A percentile compares a stretch with the other conserved stretches of the same genome.
These are phyloP conservation scores for Camponotus floridanus DNA, from an alignment of 1,140 invertebrate species.

Conservation along the genomic window DNA sequence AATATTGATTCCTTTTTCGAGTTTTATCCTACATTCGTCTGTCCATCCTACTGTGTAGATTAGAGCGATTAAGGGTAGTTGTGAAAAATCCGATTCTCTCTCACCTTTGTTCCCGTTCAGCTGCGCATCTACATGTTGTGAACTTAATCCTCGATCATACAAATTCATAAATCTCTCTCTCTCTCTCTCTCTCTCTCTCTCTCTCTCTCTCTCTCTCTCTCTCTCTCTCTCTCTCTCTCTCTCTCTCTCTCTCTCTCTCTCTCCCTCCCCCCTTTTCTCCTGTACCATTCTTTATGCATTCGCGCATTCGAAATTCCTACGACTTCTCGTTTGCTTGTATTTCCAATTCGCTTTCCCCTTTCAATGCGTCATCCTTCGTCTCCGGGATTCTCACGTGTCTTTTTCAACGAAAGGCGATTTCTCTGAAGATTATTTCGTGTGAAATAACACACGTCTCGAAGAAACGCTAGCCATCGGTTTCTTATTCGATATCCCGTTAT, in stretches of 20 bases:
- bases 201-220: neutral
- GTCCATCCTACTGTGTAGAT: neutral
- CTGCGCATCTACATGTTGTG: slow-evolving; percentile 10
- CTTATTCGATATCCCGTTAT: neutral
- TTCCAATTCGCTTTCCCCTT: slow-evolving; percentile 43
- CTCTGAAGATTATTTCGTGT: slow-evolving; percentile 25
- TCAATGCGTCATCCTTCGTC: slow-evolving; percentile 19
- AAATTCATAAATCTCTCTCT: slow-evolving; percentile 40
- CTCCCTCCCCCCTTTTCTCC: neutral
- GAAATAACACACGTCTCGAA: slow-evolving; percentile 31
- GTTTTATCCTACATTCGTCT: too few relatives aligned
- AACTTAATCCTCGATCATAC: slow-evolving; percentile 44
- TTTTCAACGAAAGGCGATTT: slow-evolving; percentile 23
- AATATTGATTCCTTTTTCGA: too few relatives aligned
- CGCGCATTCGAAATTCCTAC: neutral
- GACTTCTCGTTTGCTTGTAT: slow-evolving; percentile 25
- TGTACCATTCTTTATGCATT: neutral
- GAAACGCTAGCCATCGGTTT: neutral
- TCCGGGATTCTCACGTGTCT: neutral
- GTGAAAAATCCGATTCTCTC: slow-evolving; percentile 42
- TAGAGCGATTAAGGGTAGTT: slow-evolving; percentile 21
- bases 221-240: neutral
- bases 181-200: too few relatives aligned
- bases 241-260: neutral
- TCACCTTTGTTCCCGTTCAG: neutral